A percentile compares a stretch with the other conserved stretches of the same genome.
Conservation (phyloP, 2,797 vertebrate species). For the Cirrhinus molitorella region DNA sequence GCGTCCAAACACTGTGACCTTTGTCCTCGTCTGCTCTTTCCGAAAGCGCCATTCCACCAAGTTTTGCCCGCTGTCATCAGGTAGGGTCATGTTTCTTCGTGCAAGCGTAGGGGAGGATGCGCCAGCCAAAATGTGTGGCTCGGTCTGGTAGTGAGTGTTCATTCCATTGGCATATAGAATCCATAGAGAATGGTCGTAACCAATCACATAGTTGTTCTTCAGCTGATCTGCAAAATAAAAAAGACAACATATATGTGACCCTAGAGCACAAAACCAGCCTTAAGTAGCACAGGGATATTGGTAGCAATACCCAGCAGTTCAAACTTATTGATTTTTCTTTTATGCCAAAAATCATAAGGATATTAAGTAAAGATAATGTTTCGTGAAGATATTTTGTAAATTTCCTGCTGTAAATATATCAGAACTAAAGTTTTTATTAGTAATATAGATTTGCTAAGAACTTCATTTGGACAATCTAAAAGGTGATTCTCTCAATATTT, state of each 20-base stretch:
- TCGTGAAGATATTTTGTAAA: too few relatives aligned
- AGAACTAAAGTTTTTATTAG: too few relatives aligned
- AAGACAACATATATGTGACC: constrained; percentile 31
- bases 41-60: constrained; percentile 98
- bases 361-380: too few relatives aligned
- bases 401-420: too few relatives aligned
- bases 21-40: constrained; percentile 94
- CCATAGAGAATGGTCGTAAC: constrained; percentile 92
- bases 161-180: constrained; percentile 96
- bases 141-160: constrained; percentile 96
- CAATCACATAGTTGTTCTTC: constrained; percentile 94
- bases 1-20: constrained; percentile 95
- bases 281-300: too few relatives aligned
- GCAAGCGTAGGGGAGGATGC: constrained; percentile 94
- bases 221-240: constrained; percentile 85
- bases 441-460: too few relatives aligned
- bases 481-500: too few relatives aligned
- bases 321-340: too few relatives aligned
- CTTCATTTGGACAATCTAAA: too few relatives aligned
- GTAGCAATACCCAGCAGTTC: too few relatives aligned
- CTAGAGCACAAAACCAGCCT: too few relatives aligned
- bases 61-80: constrained; percentile 94
- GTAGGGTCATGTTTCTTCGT: constrained; percentile 96
- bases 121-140: constrained; percentile 94
- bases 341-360: too few relatives aligned